phyloP scores from a whole-genome alignment of 1,140 invertebrate species.

The Hirudo medicinalis region DNA sequence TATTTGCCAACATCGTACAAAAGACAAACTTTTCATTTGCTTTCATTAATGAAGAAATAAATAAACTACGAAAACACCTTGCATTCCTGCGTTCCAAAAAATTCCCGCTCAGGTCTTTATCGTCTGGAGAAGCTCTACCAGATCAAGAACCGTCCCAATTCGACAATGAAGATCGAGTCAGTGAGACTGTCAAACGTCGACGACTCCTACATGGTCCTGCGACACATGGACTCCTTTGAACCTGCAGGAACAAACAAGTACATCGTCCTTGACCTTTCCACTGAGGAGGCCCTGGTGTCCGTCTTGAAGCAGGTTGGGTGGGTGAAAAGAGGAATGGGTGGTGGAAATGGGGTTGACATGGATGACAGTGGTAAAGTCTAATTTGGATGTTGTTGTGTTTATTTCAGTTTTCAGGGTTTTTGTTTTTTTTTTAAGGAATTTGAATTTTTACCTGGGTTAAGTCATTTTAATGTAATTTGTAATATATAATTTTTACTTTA shows the following conservation, averaged over 20 bases:
- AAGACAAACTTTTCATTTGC: too few relatives aligned
- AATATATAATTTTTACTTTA: too few relatives aligned
- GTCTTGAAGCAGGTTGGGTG: constrained; percentile 29
- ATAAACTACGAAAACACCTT: too few relatives aligned
- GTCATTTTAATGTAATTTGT: too few relatives aligned
- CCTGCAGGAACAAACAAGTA: constrained; percentile 20
- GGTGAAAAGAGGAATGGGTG: not conserved
- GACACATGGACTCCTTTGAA: constrained; percentile 13
- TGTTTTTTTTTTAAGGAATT: too few relatives aligned
- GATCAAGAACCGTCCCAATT: not conserved
- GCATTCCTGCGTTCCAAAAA: too few relatives aligned
- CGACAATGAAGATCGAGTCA: constrained; percentile 5
- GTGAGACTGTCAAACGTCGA: not conserved
- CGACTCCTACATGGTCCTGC: constrained; percentile 12
- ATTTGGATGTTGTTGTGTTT: too few relatives aligned
- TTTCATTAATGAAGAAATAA: too few relatives aligned
- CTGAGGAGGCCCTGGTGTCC: constrained; percentile 26
- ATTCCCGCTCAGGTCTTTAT: constrained; percentile 6
- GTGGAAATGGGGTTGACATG: not conserved
- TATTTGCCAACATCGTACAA: too few relatives aligned
- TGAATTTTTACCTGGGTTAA: too few relatives aligned
- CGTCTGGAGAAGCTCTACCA: constrained; percentile 7
- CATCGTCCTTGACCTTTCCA: constrained; percentile 31
- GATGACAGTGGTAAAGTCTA: too few relatives aligned
- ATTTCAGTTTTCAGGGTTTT: too few relatives aligned